Evolutionary conservation across 2,888 invertebrate genomes (phyloP).

Genomic region (Plutella xylostella): DNA sequence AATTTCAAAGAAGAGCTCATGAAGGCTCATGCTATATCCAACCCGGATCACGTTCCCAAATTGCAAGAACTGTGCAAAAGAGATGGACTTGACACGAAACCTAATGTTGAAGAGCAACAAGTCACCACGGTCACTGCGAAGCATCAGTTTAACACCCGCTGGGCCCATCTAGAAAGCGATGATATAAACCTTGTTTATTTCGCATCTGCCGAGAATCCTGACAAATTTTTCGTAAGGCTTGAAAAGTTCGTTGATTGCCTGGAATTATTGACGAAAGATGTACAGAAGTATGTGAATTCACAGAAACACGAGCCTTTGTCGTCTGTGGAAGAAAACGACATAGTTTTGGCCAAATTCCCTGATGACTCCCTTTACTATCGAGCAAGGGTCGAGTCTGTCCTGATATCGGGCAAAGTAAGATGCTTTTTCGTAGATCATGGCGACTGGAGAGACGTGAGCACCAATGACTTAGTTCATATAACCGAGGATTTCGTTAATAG

Average conservation of each 20-base stretch:
- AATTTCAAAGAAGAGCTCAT: slow-evolving; percentile 67
- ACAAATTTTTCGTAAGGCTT: slow-evolving; percentile 59
- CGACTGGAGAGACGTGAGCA: slow-evolving; percentile 53
- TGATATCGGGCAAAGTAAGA: slow-evolving; percentile 43
- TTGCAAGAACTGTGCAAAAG: slow-evolving; percentile 55
- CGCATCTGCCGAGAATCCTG: slow-evolving; percentile 48
- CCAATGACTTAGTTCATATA: slow-evolving; percentile 52
- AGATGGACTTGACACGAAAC: slow-evolving; percentile 30
- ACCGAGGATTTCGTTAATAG: slow-evolving; percentile 55
- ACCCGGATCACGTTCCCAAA: slow-evolving; percentile 56
- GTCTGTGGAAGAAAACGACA: slow-evolving; percentile 40
- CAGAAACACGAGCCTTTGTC: slow-evolving; percentile 24
- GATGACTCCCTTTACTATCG: slow-evolving; percentile 50
- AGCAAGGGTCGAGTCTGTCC: slow-evolving; percentile 47
- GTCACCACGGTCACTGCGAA: slow-evolving; percentile 20
- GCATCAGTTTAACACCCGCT: slow-evolving; percentile 27
- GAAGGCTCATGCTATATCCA: slow-evolving; percentile 39
- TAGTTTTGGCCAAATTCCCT: slow-evolving; percentile 62
- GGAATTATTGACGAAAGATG: slow-evolving; percentile 41
- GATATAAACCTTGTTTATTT: slow-evolving; percentile 49
- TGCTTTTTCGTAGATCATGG: slow-evolving; percentile 76
- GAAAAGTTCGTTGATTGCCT: slow-evolving; percentile 54
- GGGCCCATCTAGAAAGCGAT: slow-evolving; percentile 62
- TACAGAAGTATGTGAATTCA: slow-evolving; percentile 34
- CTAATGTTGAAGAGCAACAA: slow-evolving; percentile 14